Evolutionary conservation across 2,797 vertebrate genomes (phyloP).

Genomic region (Sebastiscus albofasciatus): DNA sequence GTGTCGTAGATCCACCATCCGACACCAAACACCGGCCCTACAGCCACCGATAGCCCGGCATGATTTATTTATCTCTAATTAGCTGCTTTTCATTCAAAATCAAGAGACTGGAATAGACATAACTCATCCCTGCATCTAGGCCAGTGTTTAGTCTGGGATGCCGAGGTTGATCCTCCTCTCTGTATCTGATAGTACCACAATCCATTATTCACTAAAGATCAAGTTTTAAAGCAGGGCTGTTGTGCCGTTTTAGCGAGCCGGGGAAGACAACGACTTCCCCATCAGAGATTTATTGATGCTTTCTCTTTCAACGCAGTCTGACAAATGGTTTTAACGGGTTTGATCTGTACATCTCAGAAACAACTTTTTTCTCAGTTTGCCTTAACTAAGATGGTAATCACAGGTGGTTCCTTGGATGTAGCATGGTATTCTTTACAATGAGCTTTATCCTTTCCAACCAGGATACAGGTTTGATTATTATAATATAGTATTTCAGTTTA

Average conservation of each 20-base stretch:
- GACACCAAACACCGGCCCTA: constrained; percentile 80
- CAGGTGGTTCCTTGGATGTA: not conserved
- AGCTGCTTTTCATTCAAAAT: constrained; percentile 84
- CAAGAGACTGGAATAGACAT: constrained; percentile 79
- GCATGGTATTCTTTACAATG: not conserved
- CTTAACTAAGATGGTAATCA: not conserved
- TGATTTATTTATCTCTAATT: constrained; percentile 89
- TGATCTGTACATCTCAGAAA: not conserved
- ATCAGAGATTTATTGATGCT: constrained; percentile 5
- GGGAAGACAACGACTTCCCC: not conserved
- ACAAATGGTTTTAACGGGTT: not conserved
- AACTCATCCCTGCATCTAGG: constrained; percentile 73
- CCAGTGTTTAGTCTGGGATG: constrained; percentile 76
- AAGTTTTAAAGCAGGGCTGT: constrained; percentile 63
- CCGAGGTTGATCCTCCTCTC: constrained; percentile 55
- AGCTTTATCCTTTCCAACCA: not conserved
- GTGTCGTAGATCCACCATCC: constrained; percentile 60
- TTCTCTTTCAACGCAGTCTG: constrained; percentile 1
- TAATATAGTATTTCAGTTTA: not conserved
- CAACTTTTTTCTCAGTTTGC: not conserved
- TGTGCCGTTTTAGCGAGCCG: constrained; percentile 50
- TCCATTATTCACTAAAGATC: constrained; percentile 81
- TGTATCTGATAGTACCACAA: constrained; percentile 73
- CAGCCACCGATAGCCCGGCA: constrained; percentile 80
- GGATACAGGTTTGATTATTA: not conserved